A percentile compares a stretch with the other conserved stretches of the same genome.
Conservation (phyloP, 2,113 vertebrate genomes). For the Rynchops niger region DNA sequence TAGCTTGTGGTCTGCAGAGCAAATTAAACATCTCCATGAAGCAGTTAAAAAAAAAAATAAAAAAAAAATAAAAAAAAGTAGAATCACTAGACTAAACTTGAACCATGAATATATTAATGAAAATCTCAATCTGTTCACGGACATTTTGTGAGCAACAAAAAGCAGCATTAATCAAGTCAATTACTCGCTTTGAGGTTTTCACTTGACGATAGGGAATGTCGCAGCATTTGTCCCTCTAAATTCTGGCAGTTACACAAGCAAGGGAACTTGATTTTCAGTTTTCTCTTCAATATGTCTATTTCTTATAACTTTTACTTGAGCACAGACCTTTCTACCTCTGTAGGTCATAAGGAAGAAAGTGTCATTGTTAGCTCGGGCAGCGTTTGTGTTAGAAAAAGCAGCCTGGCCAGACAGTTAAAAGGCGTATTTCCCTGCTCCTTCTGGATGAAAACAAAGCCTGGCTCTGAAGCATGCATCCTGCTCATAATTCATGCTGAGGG, state of each 20-base stretch:
- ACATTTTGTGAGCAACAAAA: background rate
- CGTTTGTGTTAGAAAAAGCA: background rate
- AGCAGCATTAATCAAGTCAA: background rate
- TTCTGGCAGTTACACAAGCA: background rate
- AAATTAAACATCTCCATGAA: background rate
- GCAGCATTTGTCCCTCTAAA: background rate
- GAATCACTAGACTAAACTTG: background rate
- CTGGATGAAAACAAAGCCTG: background rate
- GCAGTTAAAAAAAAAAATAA: background rate
- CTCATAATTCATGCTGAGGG: background rate
- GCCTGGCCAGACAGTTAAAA: background rate
- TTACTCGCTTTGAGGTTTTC: background rate
- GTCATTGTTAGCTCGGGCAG: background rate
- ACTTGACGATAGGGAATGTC: background rate
- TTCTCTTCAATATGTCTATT: background rate
- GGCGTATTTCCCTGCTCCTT: background rate
- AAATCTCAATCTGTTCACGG: constrained; percentile 36
- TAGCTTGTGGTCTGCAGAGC: background rate
- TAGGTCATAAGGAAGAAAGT: background rate
- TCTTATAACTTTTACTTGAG: background rate
- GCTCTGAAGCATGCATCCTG: background rate
- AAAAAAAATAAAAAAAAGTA: no score
- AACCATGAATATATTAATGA: constrained; percentile 39
- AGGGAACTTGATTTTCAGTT: background rate
- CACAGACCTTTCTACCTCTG: background rate